Conservation (phyloP, 2,888 invertebrate species). For the Allophyes oxyacanthae region DNA sequence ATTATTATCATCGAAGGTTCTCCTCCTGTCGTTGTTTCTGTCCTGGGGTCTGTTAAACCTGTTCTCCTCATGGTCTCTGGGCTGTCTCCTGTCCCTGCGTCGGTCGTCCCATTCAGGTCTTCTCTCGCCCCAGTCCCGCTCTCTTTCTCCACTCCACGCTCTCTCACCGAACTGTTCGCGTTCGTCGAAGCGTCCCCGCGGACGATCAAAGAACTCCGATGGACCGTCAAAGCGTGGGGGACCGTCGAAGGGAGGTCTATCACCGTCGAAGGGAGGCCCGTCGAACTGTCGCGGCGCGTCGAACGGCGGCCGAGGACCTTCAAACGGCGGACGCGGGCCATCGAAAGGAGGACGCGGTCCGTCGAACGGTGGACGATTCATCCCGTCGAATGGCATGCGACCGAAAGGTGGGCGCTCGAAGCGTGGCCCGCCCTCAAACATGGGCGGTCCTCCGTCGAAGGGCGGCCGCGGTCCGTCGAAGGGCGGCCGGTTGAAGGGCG, state of each 20-base stretch:
- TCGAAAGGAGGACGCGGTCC: slow-evolving; percentile 71
- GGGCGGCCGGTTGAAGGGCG: slow-evolving; percentile 68
- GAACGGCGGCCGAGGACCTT: slow-evolving; percentile 71
- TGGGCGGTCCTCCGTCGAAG: slow-evolving; percentile 62
- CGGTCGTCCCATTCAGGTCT: slow-evolving; percentile 76
- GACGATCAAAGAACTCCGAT: slow-evolving; percentile 81
- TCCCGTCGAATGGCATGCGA: slow-evolving; percentile 62
- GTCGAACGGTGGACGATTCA: slow-evolving; percentile 70
- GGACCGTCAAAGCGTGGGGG: slow-evolving; percentile 68
- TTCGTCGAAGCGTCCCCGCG: slow-evolving; percentile 80
- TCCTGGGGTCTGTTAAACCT: slow-evolving; percentile 59
- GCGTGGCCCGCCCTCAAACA: slow-evolving; percentile 51
- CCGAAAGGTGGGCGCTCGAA: slow-evolving; percentile 61
- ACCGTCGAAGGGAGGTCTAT: slow-evolving; percentile 58
- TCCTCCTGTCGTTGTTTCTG: slow-evolving; percentile 65
- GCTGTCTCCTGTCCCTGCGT: slow-evolving; percentile 65
- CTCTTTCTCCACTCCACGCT: slow-evolving; percentile 75
- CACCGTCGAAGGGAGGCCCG: slow-evolving; percentile 61
- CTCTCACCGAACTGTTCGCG: slow-evolving; percentile 78
- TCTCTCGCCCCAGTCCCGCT: slow-evolving; percentile 71
- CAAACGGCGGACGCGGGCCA: slow-evolving; percentile 66
- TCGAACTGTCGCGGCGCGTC: slow-evolving; percentile 67
- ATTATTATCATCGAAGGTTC: slow-evolving; percentile 66
- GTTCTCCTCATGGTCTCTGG: slow-evolving; percentile 68
- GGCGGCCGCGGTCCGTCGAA: slow-evolving; percentile 69